Evolutionary conservation across 2,797 vertebrate genomes (phyloP).

Genomic region (Remorina albescens): DNA sequence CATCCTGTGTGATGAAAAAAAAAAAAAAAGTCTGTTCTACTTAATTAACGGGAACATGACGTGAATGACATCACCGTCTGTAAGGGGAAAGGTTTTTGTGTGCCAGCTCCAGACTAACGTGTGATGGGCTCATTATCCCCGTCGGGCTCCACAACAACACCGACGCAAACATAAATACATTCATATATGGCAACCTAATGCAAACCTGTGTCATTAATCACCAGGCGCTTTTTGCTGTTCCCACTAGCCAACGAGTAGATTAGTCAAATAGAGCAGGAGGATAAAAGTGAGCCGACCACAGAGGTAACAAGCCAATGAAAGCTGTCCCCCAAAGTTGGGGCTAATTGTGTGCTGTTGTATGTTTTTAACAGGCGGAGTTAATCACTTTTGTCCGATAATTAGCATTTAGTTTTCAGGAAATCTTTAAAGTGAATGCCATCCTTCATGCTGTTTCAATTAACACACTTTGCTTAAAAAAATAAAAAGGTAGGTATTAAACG

Average conservation of each 20-base stretch:
- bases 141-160: conserved; percentile 59
- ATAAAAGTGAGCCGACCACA: conserved; percentile 51
- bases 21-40: conserved; percentile 24
- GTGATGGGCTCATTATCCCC: conserved; percentile 73
- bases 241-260: conserved; percentile 33
- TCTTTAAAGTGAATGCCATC: conserved; percentile 72
- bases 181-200: conserved; percentile 27
- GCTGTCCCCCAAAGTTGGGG: conserved; percentile 50
- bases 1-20: conserved; percentile 15
- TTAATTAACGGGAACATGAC: conserved; percentile 50
- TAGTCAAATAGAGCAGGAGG: conserved; percentile 26
- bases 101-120: conserved; percentile 64
- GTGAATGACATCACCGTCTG: conserved; percentile 58
- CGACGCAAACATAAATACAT: conserved; percentile 33
- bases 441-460: conserved; percentile 73
- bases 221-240: conserved; percentile 22
- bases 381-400: conserved; percentile 70
- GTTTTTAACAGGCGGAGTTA: conserved; percentile 66
- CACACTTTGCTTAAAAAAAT: conserved; percentile 57
- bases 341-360: conserved; percentile 60
- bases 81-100: conserved; percentile 41
- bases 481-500: conserved; percentile 58
- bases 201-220: conserved; percentile 39
- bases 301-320: conserved; percentile 64
- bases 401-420: conserved; percentile 75